Conservation (phyloP, 2,888 invertebrate species). For the Germaria angustata region DNA sequence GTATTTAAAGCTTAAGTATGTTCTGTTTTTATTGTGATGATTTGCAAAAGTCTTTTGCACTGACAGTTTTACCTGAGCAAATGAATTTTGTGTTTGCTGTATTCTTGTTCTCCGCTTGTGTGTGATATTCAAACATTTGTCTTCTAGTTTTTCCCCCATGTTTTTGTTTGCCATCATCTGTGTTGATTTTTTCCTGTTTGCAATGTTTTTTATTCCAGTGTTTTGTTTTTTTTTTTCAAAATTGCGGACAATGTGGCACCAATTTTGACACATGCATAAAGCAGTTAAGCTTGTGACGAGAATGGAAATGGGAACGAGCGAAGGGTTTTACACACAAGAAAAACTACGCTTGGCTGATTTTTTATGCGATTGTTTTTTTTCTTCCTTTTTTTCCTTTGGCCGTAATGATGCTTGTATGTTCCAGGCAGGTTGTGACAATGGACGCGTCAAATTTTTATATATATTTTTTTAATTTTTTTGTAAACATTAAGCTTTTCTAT, state of each 20-base stretch:
- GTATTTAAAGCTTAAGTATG: constrained; percentile 23
- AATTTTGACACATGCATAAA: constrained; percentile 78
- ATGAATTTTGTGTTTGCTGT: constrained; percentile 37
- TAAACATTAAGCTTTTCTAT: constrained; percentile 27
- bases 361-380: constrained; percentile 37
- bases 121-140: constrained; percentile 58
- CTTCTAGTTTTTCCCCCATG: constrained; percentile 30
- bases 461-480: background rate
- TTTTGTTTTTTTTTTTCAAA: constrained; percentile 33
- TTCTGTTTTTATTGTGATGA: background rate
- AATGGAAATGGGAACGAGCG: background rate
- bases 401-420: constrained; percentile 51
- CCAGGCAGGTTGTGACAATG: constrained; percentile 62
- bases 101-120: background rate
- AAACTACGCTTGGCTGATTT: constrained; percentile 38
- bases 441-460: constrained; percentile 61
- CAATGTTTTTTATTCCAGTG: constrained; percentile 4
- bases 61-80: constrained; percentile 58
- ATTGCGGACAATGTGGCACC: constrained; percentile 79
- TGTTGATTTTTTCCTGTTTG: constrained; percentile 40
- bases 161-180: constrained; percentile 34
- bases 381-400: background rate
- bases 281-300: constrained; percentile 55
- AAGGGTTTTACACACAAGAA: constrained; percentile 20
- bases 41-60: constrained; percentile 24